Conservation (phyloP, 2,888 invertebrate genomes). For the Hirtodrosophila histrioides region DNA sequence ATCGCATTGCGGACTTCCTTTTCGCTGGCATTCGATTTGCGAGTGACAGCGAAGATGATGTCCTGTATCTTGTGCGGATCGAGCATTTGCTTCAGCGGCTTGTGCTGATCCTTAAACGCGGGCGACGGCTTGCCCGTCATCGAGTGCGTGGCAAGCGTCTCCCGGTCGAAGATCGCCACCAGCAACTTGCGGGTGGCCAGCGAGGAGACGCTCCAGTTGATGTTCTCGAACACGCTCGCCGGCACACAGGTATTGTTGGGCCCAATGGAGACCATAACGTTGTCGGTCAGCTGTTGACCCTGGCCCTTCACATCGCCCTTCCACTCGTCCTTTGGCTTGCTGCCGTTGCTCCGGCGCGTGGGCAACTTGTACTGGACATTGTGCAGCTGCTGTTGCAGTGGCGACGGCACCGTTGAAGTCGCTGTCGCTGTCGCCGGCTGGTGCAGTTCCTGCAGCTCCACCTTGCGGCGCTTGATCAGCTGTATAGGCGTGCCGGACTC, state of each 20-base stretch:
- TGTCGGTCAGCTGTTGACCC: constrained; percentile 26
- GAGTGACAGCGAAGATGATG: constrained; percentile 86
- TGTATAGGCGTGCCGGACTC: constrained; percentile 41
- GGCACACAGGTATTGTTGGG: constrained; percentile 84
- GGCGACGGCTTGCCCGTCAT: constrained; percentile 87
- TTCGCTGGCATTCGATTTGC: constrained; percentile 86
- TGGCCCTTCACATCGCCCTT: neutral
- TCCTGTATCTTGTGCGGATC: constrained; percentile 86
- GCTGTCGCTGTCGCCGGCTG: constrained; percentile 12
- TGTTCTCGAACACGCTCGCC: constrained; percentile 84
- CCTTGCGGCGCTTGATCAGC: constrained; percentile 59
- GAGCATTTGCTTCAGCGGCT: constrained; percentile 83
- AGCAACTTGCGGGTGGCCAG: constrained; percentile 86
- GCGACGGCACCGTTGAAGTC: neutral
- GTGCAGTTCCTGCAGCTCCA: constrained; percentile 34
- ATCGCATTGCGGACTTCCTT: constrained; percentile 87
- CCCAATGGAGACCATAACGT: constrained; percentile 82
- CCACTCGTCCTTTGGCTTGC: constrained; percentile 1
- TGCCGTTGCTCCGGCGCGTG: constrained; percentile 4
- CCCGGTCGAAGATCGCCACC: constrained; percentile 86
- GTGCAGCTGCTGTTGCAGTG: neutral
- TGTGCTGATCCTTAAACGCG: constrained; percentile 82
- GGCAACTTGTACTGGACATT: constrained; percentile 30
- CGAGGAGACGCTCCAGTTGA: constrained; percentile 86
- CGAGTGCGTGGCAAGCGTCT: constrained; percentile 87